These are phyloP conservation scores for Mesochorus sp. DNA, from an alignment of 2,888 invertebrate genomes.

Conservation along the genomic window DNA sequence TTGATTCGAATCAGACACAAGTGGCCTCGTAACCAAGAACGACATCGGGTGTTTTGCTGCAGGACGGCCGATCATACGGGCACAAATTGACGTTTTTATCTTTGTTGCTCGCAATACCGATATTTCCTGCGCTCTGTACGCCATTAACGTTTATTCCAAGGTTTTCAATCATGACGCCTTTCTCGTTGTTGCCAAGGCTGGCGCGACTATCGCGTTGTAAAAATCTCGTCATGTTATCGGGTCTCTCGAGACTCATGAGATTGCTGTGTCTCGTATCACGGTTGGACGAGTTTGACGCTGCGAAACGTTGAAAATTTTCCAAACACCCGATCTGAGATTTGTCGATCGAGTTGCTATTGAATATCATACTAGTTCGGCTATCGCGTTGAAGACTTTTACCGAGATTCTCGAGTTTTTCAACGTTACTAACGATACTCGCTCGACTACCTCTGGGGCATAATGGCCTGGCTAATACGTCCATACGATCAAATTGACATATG, in stretches of 20 bases:
- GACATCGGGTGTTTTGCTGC: slow-evolving; percentile 75
- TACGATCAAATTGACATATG: slow-evolving; percentile 72
- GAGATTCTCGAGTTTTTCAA: slow-evolving; percentile 67
- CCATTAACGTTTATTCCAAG: slow-evolving; percentile 25
- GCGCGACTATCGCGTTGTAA: slow-evolving; percentile 60
- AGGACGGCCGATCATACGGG: slow-evolving; percentile 73
- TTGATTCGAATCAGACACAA: slow-evolving; percentile 68
- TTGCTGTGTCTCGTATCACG: slow-evolving; percentile 58
- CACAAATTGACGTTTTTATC: slow-evolving; percentile 41
- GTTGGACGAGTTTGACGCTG: slow-evolving; percentile 13
- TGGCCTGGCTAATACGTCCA: slow-evolving; percentile 65
- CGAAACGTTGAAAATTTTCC: slow-evolving; percentile 41
- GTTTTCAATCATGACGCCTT: slow-evolving; percentile 39
- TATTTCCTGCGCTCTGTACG: slow-evolving; percentile 50
- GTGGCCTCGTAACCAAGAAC: slow-evolving; percentile 76
- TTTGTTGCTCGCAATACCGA: slow-evolving; percentile 21
- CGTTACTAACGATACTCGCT: slow-evolving; percentile 68
- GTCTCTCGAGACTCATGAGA: slow-evolving; percentile 64
- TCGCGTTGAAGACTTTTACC: slow-evolving; percentile 62
- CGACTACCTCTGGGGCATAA: slow-evolving; percentile 65
- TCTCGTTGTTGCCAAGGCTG: slow-evolving; percentile 53
- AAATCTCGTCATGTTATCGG: slow-evolving; percentile 58
- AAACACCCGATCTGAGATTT: slow-evolving; percentile 28
- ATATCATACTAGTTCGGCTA: slow-evolving; percentile 61
- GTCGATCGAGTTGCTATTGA: slow-evolving; percentile 52